Conservation (phyloP, 92 coral and sea anemone species). For the Phenganax subtilis region DNA sequence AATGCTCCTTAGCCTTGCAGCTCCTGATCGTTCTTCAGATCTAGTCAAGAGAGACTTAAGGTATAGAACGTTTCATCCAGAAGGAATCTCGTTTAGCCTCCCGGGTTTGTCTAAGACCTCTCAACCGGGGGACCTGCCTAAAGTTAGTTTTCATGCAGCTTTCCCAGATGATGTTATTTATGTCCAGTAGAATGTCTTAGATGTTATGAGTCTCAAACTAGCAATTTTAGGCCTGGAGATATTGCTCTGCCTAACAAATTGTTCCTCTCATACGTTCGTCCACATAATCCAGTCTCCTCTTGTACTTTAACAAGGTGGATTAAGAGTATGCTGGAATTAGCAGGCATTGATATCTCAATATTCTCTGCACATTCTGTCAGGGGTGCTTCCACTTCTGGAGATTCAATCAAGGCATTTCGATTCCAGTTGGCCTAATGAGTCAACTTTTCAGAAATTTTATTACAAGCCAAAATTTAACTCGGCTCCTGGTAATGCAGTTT, state of each 20-base stretch:
- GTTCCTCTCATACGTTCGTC: neutral
- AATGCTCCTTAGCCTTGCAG: slow-evolving; percentile 1
- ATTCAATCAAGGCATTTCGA: no score
- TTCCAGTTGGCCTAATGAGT: no score
- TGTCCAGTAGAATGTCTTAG: neutral
- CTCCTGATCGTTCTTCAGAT: neutral
- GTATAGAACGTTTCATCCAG: neutral
- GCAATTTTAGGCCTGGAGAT: neutral
- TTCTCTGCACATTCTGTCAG: neutral
- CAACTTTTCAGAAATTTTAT: no score
- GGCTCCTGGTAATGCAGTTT: no score
- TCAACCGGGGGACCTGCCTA: neutral
- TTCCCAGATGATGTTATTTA: neutral
- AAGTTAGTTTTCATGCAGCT: neutral
- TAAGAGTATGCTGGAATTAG: neutral
- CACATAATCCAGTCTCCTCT: neutral
- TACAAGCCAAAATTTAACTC: no score
- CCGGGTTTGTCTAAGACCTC: neutral
- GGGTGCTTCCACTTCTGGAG: no score
- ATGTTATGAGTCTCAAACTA: neutral
- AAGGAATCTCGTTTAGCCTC: neutral
- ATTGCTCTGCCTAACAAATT: neutral
- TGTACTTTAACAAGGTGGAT: neutral
- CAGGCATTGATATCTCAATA: neutral
- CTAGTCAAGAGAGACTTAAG: neutral